A percentile compares a stretch with the other conserved stretches of the same genome.
Conservation (phyloP, 2,888 invertebrate genomes). For the Pammene fasciana region DNA sequence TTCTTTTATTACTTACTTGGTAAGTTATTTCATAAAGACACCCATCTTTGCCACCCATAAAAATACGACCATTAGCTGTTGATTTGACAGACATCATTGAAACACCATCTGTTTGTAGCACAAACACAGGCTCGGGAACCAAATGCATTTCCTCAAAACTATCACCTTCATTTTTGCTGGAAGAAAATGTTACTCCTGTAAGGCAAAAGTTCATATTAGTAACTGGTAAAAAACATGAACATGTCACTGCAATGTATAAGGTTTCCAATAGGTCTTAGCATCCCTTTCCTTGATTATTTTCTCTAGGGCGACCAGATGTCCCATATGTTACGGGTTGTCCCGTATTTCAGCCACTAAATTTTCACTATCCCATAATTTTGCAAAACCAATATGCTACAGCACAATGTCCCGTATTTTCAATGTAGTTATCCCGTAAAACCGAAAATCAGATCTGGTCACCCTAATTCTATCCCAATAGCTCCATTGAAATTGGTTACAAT, state of each 20-base stretch:
- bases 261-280: too few relatives aligned
- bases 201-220: conserved; percentile 39
- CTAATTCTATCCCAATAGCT: too few relatives aligned
- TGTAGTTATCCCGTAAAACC: too few relatives aligned
- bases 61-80: conserved; percentile 93
- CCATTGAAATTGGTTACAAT: too few relatives aligned
- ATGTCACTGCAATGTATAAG: background rate
- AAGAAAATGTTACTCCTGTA: conserved; percentile 83
- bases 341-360: too few relatives aligned
- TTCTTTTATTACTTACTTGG: conserved; percentile 84
- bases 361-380: too few relatives aligned
- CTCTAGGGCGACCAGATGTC: too few relatives aligned
- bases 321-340: too few relatives aligned
- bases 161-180: conserved; percentile 71
- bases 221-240: background rate
- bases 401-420: too few relatives aligned
- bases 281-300: too few relatives aligned
- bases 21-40: conserved; percentile 97
- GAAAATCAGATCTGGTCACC: too few relatives aligned
- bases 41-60: conserved; percentile 97
- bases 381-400: too few relatives aligned
- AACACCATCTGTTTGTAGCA: conserved; percentile 94
- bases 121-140: conserved; percentile 97
- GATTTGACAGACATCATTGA: conserved; percentile 92
- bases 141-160: conserved; percentile 92